These are phyloP conservation scores for Crenichthys baileyi DNA, from an alignment of 2,797 vertebrate genomes.

Conservation along the genomic window DNA sequence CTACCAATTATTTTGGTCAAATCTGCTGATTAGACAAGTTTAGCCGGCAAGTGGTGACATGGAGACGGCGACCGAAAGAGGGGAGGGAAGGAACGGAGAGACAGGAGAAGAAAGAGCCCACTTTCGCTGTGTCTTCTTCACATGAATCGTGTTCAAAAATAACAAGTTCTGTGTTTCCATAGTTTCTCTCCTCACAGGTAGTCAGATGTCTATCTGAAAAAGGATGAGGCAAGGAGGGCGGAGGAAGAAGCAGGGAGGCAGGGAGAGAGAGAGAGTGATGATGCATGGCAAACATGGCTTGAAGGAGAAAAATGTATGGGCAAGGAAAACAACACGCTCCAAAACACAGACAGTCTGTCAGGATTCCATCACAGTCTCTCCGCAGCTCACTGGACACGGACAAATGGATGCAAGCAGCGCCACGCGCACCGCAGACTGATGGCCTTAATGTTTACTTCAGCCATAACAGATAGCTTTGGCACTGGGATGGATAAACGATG, in stretches of 20 bases:
- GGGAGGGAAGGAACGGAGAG: constrained; percentile 8
- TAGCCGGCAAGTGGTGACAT: constrained; percentile 74
- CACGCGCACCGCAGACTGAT: constrained; percentile 68
- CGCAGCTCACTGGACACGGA: constrained; percentile 76
- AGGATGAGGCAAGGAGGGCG: constrained; percentile 64
- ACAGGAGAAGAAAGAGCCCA: constrained; percentile 19
- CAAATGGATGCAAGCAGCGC: constrained; percentile 74
- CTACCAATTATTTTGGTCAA: constrained; percentile 80
- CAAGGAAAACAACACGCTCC: constrained; percentile 79
- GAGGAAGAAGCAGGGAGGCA: constrained; percentile 40
- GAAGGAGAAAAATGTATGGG: constrained; percentile 77
- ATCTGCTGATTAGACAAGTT: constrained; percentile 82
- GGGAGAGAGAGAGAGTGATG: constrained; percentile 66
- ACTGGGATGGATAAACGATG: constrained; percentile 60
- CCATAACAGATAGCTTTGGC: constrained; percentile 69
- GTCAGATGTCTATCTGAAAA: constrained; percentile 61
- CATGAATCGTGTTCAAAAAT: constrained; percentile 43
- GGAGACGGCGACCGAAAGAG: constrained; percentile 47
- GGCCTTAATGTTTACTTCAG: constrained; percentile 78
- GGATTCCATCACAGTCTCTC: constrained; percentile 76
- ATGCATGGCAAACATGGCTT: constrained; percentile 75
- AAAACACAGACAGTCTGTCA: constrained; percentile 81
- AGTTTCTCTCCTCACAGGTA: constrained; percentile 65
- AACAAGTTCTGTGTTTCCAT: constrained; percentile 48
- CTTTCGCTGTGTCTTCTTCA: constrained; percentile 41